A percentile compares a stretch with the other conserved stretches of the same genome.
Conservation (phyloP, 2,113 vertebrate genomes). For the Plecturocebus donacophilus region DNA sequence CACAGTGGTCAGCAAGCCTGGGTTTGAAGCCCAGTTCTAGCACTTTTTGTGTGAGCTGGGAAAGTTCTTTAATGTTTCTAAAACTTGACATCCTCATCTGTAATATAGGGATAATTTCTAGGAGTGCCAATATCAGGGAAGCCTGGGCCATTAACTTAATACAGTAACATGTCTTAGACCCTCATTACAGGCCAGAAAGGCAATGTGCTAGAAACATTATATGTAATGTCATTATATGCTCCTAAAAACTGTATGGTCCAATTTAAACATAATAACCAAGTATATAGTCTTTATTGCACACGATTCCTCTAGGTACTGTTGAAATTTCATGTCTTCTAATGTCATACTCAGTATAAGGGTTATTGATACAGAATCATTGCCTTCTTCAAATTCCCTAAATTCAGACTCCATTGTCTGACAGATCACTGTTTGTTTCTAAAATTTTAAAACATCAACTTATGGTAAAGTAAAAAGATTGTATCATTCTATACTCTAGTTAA, state of each 20-base stretch:
- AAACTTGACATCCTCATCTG: neutral
- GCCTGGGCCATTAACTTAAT: neutral
- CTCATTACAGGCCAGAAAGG: neutral
- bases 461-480: neutral
- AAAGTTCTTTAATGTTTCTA: neutral
- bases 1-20: neutral
- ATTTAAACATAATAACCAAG: neutral
- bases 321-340: neutral
- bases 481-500: conserved; percentile 1
- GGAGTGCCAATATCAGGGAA: neutral
- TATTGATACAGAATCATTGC: neutral
- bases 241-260: neutral
- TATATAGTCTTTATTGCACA: neutral
- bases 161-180: neutral
- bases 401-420: neutral
- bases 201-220: neutral
- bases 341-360: too few relatives aligned
- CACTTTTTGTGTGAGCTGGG: neutral
- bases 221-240: conserved; percentile 18
- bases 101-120: neutral
- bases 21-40: neutral
- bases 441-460: neutral
- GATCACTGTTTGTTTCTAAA: neutral
- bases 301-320: neutral
- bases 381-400: neutral